Evolutionary conservation across 2,113 vertebrate species (phyloP), one percentile per base, ranked within the genome.

Genomic region (Podilymbus podiceps): DNA sequence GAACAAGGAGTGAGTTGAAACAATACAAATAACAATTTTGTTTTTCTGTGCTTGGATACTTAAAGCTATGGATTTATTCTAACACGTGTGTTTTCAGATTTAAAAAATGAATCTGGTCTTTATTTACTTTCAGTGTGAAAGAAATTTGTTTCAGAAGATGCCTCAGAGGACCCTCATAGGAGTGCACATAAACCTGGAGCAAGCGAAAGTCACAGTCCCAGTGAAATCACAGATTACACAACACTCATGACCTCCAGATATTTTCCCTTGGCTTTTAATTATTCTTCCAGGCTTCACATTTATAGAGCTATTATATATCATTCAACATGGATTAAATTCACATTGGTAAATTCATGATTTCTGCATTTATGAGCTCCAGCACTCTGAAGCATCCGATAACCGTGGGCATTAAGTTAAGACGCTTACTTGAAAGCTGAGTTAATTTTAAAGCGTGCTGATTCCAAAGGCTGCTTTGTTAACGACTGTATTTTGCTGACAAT

Each of bases 21-120:
- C 5, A 59, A 66, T 8, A 33, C 0, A 0, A 76, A 44, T 1
- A 9, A 12, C 9, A 59, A 11, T 30, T 42, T 19, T 53, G 8
- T 2, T 79, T 38, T 59, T n/a, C 28, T 5, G 0, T 72, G 47
- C 21, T 17, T 47, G 15, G 5, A n/a, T 47, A 19, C 20, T 5
- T 53, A 42, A 25, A 73, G 49, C 8, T 22, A 8, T 6, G 8
- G 33, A 46, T 73, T 81, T 35, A 14, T 46, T 35, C 69, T 27
- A 33, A 33, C 33, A 67, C 0, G 1, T 12, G 2, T 46, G 30
- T 68, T 52, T 60, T 80, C 30, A 49, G 28, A 24, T 33, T 15
- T 16, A 63, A 38, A 33, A 47, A 58, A 63, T n/a, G 2, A 63
- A 53, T 30, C 13, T 11, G 28, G 10, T 68, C 21, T 33, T 77